Conservation (phyloP, 2,888 invertebrate genomes). For the Automeris io region DNA sequence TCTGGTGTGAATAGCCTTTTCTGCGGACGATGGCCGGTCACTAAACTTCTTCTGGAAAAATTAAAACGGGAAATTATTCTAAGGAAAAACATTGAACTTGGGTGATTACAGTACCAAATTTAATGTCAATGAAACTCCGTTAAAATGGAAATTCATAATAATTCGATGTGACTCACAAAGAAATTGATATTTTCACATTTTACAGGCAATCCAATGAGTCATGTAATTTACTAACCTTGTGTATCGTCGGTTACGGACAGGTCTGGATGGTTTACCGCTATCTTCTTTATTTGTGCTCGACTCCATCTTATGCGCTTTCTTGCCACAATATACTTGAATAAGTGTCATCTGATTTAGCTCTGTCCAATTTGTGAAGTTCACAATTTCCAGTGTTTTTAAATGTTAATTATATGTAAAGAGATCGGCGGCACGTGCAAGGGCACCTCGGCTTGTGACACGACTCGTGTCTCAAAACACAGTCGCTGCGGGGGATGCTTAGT, state of each 20-base stretch:
- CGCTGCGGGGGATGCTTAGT: conserved; percentile 72
- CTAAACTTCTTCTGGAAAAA: conserved; percentile 71
- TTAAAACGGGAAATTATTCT: conserved; percentile 3
- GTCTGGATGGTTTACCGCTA: conserved; percentile 75
- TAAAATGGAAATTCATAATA: conserved; percentile 2
- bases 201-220: conserved; percentile 57
- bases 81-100: conserved; percentile 5
- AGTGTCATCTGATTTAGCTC: conserved; percentile 54
- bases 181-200: conserved; percentile 35
- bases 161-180: conserved; percentile 62
- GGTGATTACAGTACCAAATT: neutral
- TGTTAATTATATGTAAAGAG: neutral
- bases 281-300: conserved; percentile 54
- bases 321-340: conserved; percentile 42
- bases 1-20: conserved; percentile 88
- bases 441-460: conserved; percentile 55
- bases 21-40: conserved; percentile 79
- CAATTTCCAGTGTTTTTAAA: neutral
- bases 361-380: conserved; percentile 15
- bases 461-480: conserved; percentile 59
- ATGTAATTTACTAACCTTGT: conserved; percentile 78
- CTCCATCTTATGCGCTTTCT: conserved; percentile 47
- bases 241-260: conserved; percentile 83
- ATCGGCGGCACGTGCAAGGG: conserved; percentile 62
- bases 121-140: neutral